These are phyloP conservation scores for Carcharodon carcharias DNA, from an alignment of 2,797 vertebrate species.

Conservation along the genomic window DNA sequence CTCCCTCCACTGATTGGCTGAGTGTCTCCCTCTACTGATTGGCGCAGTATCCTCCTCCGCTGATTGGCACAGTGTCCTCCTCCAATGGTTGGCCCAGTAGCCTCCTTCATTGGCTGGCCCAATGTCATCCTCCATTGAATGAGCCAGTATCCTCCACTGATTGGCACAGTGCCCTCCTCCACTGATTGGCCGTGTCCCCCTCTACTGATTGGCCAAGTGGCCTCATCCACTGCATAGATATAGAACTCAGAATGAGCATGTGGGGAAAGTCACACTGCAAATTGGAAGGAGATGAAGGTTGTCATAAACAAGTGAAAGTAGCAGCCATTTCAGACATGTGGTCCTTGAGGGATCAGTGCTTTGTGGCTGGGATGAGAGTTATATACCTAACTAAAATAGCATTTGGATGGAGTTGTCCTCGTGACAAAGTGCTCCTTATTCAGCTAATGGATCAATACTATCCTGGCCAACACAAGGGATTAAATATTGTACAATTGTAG, in stretches of 20 bases:
- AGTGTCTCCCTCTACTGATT: background rate
- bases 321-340: background rate
- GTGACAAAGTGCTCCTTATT: background rate
- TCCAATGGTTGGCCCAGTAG: background rate
- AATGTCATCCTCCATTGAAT: background rate
- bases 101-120: background rate
- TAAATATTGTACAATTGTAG: background rate
- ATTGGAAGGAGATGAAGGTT: background rate
- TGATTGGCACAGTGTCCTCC: background rate
- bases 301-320: background rate
- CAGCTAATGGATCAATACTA: background rate
- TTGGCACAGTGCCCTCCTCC: background rate
- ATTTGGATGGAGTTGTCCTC: background rate
- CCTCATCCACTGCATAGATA: background rate
- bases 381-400: background rate
- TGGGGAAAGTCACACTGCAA: background rate
- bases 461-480: background rate
- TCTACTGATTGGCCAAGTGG: too few species aligned
- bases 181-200: too few species aligned
- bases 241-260: background rate
- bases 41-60: too few species aligned
- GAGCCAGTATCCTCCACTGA: background rate
- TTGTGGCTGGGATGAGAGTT: background rate
- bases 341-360: too few species aligned
- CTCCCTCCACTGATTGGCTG: background rate